Conservation (phyloP, 1,140 invertebrate genomes). For the Bemisia tabaci region DNA sequence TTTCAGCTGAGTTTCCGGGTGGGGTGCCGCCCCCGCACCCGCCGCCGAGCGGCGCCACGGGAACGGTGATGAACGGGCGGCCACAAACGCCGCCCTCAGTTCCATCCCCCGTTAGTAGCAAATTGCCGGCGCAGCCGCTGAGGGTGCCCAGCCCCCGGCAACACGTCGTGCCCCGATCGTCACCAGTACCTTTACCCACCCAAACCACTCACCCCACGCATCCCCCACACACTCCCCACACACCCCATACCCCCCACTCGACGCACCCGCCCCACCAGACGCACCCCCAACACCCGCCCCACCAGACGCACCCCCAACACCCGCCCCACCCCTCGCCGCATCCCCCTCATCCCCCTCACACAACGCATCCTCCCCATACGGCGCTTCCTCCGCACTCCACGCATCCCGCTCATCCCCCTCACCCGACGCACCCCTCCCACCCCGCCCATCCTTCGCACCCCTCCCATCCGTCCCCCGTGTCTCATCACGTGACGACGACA, state of each 20-base stretch:
- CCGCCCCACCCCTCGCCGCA: not conserved
- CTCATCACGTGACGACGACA: not conserved
- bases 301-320: conserved; percentile 7
- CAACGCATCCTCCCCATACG: not conserved
- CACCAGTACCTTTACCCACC: conserved; percentile 7
- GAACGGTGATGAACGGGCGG: not conserved
- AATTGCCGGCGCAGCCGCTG: conserved; percentile 8
- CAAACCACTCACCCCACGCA: conserved; percentile 2
- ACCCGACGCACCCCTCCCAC: not conserved
- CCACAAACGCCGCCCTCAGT: conserved; percentile 7
- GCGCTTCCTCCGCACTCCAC: not conserved
- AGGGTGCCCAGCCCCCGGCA: conserved; percentile 10
- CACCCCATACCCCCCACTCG: conserved; percentile 8
- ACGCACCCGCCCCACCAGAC: not conserved
- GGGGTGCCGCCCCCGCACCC: conserved; percentile 7
- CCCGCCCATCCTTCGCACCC: not conserved
- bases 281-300: conserved; percentile 8
- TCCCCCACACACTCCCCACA: conserved; percentile 8
- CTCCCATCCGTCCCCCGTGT: not conserved
- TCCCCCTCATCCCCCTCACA: not conserved
- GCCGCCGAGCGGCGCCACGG: not conserved
- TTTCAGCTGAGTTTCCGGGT: conserved; percentile 13
- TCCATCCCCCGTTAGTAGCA: not conserved
- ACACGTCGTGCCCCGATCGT: not conserved
- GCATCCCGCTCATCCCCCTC: not conserved